A percentile compares a stretch with the other conserved stretches of the same genome.
Evolutionary conservation across 2,113 vertebrate genomes (phyloP).

Genomic region (Sialia sialis): DNA sequence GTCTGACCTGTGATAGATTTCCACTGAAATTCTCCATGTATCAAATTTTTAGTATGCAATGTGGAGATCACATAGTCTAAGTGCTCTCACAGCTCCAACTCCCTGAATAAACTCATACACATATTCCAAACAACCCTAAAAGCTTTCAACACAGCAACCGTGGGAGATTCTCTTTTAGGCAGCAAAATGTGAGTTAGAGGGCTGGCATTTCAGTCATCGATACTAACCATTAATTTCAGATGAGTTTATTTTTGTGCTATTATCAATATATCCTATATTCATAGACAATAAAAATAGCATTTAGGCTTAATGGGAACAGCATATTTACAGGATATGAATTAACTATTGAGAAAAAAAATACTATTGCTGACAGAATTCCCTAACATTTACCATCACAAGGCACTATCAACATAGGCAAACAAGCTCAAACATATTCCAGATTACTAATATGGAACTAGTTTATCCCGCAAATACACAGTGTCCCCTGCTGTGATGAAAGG

Average conservation of each 20-base stretch:
- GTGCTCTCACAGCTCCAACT: background rate
- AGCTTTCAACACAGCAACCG: background rate
- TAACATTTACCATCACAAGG: background rate
- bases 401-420: slow-evolving; percentile 2
- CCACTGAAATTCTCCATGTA: background rate
- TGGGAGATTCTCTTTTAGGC: background rate
- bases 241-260: background rate
- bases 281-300: background rate
- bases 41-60: background rate
- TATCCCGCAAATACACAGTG: slow-evolving; percentile 20
- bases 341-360: background rate
- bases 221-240: background rate
- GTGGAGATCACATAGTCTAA: background rate
- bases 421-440: slow-evolving; percentile 14
- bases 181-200: background rate
- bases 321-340: background rate
- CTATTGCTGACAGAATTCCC: background rate
- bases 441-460: slow-evolving; percentile 23
- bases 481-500: slow-evolving; percentile 56
- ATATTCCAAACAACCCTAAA: background rate
- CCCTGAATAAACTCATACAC: background rate
- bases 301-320: background rate
- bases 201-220: background rate
- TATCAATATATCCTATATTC: background rate
- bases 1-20: background rate